phyloP scores from a whole-genome alignment of 2,797 vertebrate genomes.

The Muraenolepis orangiensis region DNA sequence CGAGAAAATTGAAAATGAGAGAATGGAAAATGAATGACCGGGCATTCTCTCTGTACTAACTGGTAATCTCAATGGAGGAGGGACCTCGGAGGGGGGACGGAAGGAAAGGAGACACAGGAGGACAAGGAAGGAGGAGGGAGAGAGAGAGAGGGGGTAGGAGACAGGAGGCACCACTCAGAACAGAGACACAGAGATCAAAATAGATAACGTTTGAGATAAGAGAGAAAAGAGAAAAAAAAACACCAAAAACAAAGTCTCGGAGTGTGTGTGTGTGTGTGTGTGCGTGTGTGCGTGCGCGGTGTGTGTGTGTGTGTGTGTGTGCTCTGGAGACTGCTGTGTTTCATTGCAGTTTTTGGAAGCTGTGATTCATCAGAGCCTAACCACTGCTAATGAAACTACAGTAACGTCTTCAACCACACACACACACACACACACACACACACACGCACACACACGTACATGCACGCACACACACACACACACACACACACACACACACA shows the following conservation, averaged over 20 bases:
- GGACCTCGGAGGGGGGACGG: not conserved
- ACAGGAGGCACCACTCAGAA: no score
- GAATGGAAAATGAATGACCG: slow-evolving; percentile 9
- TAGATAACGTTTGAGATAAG: not conserved
- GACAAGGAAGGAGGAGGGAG: slow-evolving; percentile 8
- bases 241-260: slow-evolving; percentile 18
- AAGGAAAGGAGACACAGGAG: not conserved
- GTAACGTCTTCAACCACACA: slow-evolving; percentile 14
- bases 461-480: slow-evolving; percentile 25
- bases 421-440: slow-evolving; percentile 13
- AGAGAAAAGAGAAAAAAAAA: slow-evolving; percentile 7
- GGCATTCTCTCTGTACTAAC: slow-evolving; percentile 19
- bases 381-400: slow-evolving; percentile 57
- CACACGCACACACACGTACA: slow-evolving; percentile 17
- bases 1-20: slow-evolving; percentile 10
- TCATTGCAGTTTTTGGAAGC: slow-evolving; percentile 50
- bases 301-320: not conserved
- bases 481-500: slow-evolving; percentile 13
- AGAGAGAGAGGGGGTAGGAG: slow-evolving; percentile 1
- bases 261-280: not conserved
- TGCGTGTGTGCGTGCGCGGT: not conserved
- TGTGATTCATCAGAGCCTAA: slow-evolving; percentile 70
- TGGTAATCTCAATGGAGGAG: not conserved
- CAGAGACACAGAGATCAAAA: not conserved
- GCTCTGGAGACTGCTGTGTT: not conserved